Conservation (phyloP, 2,888 invertebrate genomes). For the Minunthozetes semirufus region DNA sequence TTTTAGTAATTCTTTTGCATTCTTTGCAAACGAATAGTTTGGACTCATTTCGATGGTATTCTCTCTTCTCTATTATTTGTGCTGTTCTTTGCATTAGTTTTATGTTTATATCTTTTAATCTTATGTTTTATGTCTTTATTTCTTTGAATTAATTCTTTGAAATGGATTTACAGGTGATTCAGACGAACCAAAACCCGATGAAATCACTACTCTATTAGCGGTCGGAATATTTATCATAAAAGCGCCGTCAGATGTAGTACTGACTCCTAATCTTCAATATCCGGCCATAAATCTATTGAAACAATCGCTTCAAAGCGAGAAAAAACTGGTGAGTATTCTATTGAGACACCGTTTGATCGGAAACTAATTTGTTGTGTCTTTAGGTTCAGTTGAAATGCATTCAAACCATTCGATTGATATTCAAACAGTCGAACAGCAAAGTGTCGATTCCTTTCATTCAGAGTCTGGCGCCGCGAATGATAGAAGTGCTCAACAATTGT, state of each 20-base stretch:
- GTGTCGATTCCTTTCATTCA: constrained; percentile 73
- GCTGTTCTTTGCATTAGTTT: neutral
- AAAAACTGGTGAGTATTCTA: constrained; percentile 33
- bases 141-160: constrained; percentile 10
- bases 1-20: neutral
- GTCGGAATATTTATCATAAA: constrained; percentile 81
- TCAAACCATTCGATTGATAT: constrained; percentile 68
- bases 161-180: constrained; percentile 33
- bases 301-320: constrained; percentile 57
- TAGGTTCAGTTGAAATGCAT: constrained; percentile 69
- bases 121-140: neutral
- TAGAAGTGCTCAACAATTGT: constrained; percentile 57
- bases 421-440: constrained; percentile 62
- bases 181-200: constrained; percentile 53
- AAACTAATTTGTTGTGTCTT: constrained; percentile 47
- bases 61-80: neutral
- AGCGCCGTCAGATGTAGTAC: constrained; percentile 67
- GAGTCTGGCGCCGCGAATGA: constrained; percentile 67
- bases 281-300: constrained; percentile 88
- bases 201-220: constrained; percentile 76
- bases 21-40: constrained; percentile 13
- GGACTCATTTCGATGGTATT: neutral
- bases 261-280: constrained; percentile 73
- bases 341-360: neutral
- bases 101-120: neutral